Conservation (phyloP, 2,888 invertebrate species). For the Hipparchia sbordonii region DNA sequence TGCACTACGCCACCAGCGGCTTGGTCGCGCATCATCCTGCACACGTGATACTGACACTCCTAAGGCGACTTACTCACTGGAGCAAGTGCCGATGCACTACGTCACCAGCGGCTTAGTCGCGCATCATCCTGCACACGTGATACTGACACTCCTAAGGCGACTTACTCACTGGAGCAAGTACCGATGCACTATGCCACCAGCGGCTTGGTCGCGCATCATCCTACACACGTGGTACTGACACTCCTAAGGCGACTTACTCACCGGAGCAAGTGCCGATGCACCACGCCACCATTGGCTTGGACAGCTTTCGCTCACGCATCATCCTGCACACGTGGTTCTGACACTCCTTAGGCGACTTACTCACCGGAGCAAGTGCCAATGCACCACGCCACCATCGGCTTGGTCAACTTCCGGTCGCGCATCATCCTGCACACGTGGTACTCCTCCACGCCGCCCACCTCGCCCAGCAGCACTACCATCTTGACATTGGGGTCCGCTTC, state of each 20-base stretch:
- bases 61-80: constrained; percentile 72
- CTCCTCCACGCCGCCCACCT: constrained; percentile 99
- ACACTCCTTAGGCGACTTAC: constrained; percentile 88
- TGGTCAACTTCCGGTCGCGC: constrained; percentile 90
- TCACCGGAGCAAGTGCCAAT: constrained; percentile 94
- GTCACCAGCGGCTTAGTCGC: constrained; percentile 96
- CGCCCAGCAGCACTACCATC: constrained; percentile 97
- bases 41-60: constrained; percentile 91
- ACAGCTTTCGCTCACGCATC: constrained; percentile 89
- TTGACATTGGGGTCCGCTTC: constrained; percentile 93
- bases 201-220: constrained; percentile 94
- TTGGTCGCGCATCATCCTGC: constrained; percentile 93
- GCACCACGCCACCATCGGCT: constrained; percentile 99
- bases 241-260: constrained; percentile 87
- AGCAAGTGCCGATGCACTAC: constrained; percentile 98
- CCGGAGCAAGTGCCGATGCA: constrained; percentile 97
- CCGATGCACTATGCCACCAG: constrained; percentile 99
- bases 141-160: constrained; percentile 90
- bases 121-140: constrained; percentile 94
- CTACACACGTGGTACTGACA: constrained; percentile 92
- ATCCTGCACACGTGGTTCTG: constrained; percentile 93
- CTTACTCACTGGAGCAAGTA: constrained; percentile 87
- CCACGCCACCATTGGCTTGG: constrained; percentile 98
- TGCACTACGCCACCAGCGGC: constrained; percentile 99
- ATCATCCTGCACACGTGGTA: constrained; percentile 97